Evolutionary conservation across 2,888 invertebrate genomes (phyloP).

Genomic region (Pantelozetes paolii): DNA sequence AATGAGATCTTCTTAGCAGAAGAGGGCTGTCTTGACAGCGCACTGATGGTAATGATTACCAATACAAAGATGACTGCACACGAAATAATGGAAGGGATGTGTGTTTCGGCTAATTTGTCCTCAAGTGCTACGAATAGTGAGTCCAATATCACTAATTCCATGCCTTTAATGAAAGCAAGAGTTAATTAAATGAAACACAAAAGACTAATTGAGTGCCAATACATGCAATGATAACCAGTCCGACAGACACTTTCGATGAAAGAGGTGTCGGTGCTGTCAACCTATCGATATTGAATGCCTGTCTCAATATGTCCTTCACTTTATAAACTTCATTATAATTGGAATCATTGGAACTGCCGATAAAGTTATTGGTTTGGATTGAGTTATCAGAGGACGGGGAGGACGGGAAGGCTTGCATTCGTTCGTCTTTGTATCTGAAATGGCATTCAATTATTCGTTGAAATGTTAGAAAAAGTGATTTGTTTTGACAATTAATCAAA

Average conservation of each 20-base stretch:
- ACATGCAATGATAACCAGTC: conserved; percentile 43
- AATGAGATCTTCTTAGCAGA: conserved; percentile 40
- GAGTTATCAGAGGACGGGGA: conserved; percentile 23
- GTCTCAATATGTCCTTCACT: conserved; percentile 40
- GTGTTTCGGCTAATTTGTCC: conserved; percentile 46
- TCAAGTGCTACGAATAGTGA: conserved; percentile 49
- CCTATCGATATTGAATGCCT: conserved; percentile 43
- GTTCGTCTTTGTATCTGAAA: conserved; percentile 30
- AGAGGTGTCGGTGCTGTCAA: conserved; percentile 41
- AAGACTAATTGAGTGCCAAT: conserved; percentile 17
- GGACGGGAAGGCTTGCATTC: background rate
- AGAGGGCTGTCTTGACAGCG: conserved; percentile 36
- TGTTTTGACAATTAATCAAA: background rate
- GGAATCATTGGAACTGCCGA: conserved; percentile 36
- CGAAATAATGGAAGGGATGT: conserved; percentile 30
- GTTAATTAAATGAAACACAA: background rate
- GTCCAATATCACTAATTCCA: conserved; percentile 48
- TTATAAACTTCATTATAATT: conserved; percentile 42
- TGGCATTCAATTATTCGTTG: conserved; percentile 1
- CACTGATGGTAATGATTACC: conserved; percentile 37
- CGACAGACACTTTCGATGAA: conserved; percentile 43
- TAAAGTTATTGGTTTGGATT: background rate
- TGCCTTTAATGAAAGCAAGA: conserved; percentile 45
- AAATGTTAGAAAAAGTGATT: background rate
- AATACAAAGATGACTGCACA: conserved; percentile 30